Base-by-base conservation (phyloP, 1,140 invertebrate species). In the Cyclina sinensis region DNA sequence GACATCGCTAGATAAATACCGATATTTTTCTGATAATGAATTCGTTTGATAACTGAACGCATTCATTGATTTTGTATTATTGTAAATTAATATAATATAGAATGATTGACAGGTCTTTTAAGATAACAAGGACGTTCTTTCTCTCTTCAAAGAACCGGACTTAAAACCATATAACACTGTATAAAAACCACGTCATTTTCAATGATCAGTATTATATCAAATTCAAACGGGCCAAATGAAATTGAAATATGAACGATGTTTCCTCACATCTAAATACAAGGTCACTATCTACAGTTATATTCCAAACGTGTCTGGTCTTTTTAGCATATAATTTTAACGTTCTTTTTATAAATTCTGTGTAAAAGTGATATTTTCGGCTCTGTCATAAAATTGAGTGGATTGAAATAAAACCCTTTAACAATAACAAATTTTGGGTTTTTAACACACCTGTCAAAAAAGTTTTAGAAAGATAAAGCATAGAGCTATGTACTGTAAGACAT, bases 31-130 rank as follows among this genome's bases (percentile, higher is more conserved):
- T 37, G 11, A 16, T 70, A n/a, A 21, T 30, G 18, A 37, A 27
- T 37, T 37, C 32, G 12, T 70, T 70, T 70, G 65, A 70, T 70
- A 70, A 35, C 35, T 37, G 14, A 70, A 30, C 65, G 12, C 21
- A 70, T 70, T 37, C 65, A 37, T 70, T n/a, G 65, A 70, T 70
- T 37, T 16, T 2, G 32, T 18, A 70, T 18, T 70, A 27, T 18
- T 37, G 32, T 35, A 37, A 70, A 70, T 37, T 70, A 37, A 70
- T 37, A 27, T 4, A 70, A 70, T 21, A 37, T 70, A 35, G 9
- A 5, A 70, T 70, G 65, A 70, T 70, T 70, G 65, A 21, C 65
- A 62, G 57, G 65, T 39, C 18, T 65, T 39, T 14, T 35, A 27
- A 70, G 21, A 37, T 70, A 70, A 18, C 30, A 3, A 7, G n/a